Evolutionary conservation across 2,113 vertebrate genomes (phyloP).

Genomic region (Clinocottus analis): DNA sequence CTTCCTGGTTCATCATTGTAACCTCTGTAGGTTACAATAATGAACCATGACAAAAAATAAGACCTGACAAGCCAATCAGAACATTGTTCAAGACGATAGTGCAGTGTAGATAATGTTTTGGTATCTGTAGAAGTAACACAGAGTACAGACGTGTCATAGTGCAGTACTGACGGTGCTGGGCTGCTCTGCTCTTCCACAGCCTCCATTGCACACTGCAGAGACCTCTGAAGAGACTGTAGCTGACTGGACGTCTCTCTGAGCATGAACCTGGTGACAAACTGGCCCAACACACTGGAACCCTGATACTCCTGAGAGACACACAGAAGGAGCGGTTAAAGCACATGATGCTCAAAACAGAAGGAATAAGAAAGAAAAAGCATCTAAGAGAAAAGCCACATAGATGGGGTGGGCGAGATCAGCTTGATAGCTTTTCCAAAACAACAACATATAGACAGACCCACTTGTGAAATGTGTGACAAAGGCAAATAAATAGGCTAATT

Average conservation of each 20-base stretch:
- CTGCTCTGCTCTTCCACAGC: constrained; percentile 91
- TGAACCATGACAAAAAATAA: too few relatives aligned
- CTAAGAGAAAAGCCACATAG: background rate
- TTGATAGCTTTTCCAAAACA: constrained; percentile 29
- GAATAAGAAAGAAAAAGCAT: background rate
- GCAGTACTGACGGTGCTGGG: constrained; percentile 79
- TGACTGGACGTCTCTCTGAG: constrained; percentile 93
- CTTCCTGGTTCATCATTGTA: background rate
- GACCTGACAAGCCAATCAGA: too few relatives aligned
- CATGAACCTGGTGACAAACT: constrained; percentile 97
- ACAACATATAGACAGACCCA: background rate
- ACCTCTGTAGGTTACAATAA: too few relatives aligned
- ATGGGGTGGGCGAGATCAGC: constrained; percentile 1
- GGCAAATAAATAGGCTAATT: constrained; percentile 52
- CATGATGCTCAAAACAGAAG: constrained; percentile 2
- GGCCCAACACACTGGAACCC: constrained; percentile 91
- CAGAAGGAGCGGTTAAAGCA: constrained; percentile 1
- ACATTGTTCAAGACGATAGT: background rate
- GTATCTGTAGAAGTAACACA: background rate
- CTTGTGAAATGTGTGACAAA: constrained; percentile 37
- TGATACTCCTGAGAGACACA: constrained; percentile 89
- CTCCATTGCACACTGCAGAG: constrained; percentile 94
- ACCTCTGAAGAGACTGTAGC: constrained; percentile 92
- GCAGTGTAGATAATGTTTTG: background rate
- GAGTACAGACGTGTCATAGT: background rate